Evolutionary conservation across 2,888 invertebrate species (phyloP), one percentile per base, ranked within the genome.

Genomic region (Drosophila testacea): DNA sequence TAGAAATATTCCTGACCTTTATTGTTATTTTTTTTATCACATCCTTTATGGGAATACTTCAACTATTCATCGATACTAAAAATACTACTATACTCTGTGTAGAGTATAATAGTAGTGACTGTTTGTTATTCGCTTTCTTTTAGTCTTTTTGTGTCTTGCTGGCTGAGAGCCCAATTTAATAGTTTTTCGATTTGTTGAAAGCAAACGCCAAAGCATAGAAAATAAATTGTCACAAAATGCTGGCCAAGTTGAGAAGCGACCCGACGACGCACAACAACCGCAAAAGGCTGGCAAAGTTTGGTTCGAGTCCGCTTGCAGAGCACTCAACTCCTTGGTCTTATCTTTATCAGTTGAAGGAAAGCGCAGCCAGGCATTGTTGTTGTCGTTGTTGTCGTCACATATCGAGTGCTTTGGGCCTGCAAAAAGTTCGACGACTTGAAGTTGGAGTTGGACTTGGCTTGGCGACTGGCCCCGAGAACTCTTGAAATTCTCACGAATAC

Each of bases 141-240:
- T 60, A 39, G 64, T 52, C 36, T 62, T 50, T 56, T 51, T 42
- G 52, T 57, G 59, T 60, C 66, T 54, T 69, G 56, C 74, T 89
- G 88, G 88, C 88, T 77, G 73, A 66, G 73, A 82, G 88, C 88
- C 88, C 86, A 88, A 88, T 89, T 88, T 89, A 88, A 88, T 88
- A 89, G 88, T 88, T 88, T 89, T 89, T 83, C 86, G 88, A 88
- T 86, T 86, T 83, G 86, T 83, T 83, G 85, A 85, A 85, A 75
- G 77, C 85, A 88, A 84, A 84, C 69, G 78, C 82, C 84, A 84
- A 84, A 83, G 82, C 83, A 84, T 73, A 71, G 83, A 81, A 86
- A 88, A 86, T 83, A 86, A 88, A 86, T 85, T 88, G 86, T 88
- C 85, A 85, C 88, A 83, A 86, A 88, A 89, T 79, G 74, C 76